Base-by-base conservation (phyloP, 2,113 vertebrate genomes). In the Coreoperca whiteheadi region DNA sequence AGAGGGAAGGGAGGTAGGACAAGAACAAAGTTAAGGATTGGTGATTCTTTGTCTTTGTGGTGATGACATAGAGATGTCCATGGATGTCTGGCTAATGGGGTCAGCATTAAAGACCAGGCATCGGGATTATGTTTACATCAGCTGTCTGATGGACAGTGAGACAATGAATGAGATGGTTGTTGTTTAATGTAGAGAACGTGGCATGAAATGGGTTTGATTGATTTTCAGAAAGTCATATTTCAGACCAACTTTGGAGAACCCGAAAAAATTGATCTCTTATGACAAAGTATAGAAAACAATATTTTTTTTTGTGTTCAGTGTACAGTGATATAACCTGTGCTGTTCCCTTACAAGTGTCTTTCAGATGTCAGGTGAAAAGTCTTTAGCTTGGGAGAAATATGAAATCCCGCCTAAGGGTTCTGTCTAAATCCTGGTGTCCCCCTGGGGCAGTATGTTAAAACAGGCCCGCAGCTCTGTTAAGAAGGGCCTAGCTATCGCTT, bases 91-190 rank as follows among this genome's bases (percentile, higher is more conserved):
- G 63, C 28, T 89, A 93, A 90, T 82, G 88, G 87, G 89, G 89
- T 92, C 92, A 89, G 77, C 51, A 11, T 75, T 83, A 34, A 81
- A 77, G 87, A 74, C 34, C 69, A 65, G 48, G 68, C 77, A 1
- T 86, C 68, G 46, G 87, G 88, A 87, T 92, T 92, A 90, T 78
- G 73, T 80, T 88, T 85, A 77, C 46, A 54, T 84, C 75, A 88
- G 69, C 87, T 71, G 78, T 80, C 81, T 74, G 53, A 73, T 80
- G 88, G 82, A 84, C 59, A 64, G 57, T 32, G 37, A 71, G 28
- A 84, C 60, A 83, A 46, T 81, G n/a, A 72, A 46, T 20, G 16
- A 61, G 41, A 28, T 37, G 8, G 12, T 21, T 54, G 57, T 21
- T 3, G 18, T 43, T 51, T 60, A 77, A 41, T 54, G 16, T 53